A percentile compares a stretch with the other conserved stretches of the same genome.
These are phyloP conservation scores for Rhagophthalmus giganteus DNA, from an alignment of 2,888 invertebrate species.

Conservation along the genomic window DNA sequence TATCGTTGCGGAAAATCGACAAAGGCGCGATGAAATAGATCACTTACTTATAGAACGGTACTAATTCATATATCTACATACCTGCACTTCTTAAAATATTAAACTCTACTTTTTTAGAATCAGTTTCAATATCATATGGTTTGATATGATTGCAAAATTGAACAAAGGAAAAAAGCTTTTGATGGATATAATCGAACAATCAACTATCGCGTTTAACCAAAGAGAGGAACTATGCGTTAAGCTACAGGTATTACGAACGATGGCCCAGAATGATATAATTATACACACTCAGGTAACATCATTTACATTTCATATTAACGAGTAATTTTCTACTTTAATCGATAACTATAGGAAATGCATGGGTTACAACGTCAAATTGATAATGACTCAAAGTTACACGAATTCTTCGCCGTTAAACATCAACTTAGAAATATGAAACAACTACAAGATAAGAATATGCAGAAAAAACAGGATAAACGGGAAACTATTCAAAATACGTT, in stretches of 20 bases:
- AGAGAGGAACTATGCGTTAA: not conserved
- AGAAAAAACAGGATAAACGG: constrained; percentile 68
- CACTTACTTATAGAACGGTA: constrained; percentile 78
- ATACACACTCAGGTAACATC: not conserved
- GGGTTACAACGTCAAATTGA: constrained; percentile 84
- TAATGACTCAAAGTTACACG: constrained; percentile 80
- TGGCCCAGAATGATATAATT: not conserved
- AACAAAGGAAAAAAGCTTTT: not conserved
- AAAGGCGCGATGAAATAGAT: constrained; percentile 77
- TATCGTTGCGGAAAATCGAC: constrained; percentile 72
- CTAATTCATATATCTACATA: too few species aligned
- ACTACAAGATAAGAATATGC: constrained; percentile 72
- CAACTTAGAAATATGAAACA: constrained; percentile 75
- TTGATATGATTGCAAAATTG: not conserved
- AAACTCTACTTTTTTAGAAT: not conserved
- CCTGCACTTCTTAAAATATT: too few species aligned
- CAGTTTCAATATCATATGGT: not conserved
- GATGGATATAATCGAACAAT: not conserved
- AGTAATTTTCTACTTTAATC: not conserved
- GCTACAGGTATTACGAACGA: not conserved
- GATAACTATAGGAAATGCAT: constrained; percentile 71
- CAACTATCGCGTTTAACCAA: not conserved
- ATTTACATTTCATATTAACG: not conserved
- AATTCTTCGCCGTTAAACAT: constrained; percentile 83
- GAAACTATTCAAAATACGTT: constrained; percentile 71